phyloP scores from a whole-genome alignment of 2,797 vertebrate species.

The Schizopygopsis malacanthus region DNA sequence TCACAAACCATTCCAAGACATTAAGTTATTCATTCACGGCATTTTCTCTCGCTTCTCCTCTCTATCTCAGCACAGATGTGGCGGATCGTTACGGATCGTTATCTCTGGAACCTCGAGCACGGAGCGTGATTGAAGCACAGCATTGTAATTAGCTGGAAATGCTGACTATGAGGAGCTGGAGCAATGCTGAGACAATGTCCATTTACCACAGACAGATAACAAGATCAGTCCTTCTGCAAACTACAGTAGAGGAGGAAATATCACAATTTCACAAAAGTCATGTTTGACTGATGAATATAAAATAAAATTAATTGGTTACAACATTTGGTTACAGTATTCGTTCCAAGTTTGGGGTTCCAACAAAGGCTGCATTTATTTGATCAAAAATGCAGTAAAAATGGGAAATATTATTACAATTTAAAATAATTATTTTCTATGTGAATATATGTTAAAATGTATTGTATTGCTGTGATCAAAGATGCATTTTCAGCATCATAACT shows the following conservation, averaged over 20 bases:
- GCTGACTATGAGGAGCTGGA: constrained; percentile 60
- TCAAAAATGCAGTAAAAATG: not conserved
- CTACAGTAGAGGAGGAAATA: constrained; percentile 27
- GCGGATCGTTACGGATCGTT: constrained; percentile 64
- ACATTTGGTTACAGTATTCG: not conserved
- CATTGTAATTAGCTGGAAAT: constrained; percentile 68
- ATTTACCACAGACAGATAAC: constrained; percentile 51
- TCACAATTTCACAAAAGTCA: not conserved
- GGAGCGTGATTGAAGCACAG: constrained; percentile 60
- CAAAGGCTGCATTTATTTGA: not conserved
- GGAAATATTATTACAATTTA: not conserved
- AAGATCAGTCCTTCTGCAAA: constrained; percentile 4
- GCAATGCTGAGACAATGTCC: constrained; percentile 28
- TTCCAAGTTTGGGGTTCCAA: not conserved
- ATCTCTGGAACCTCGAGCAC: constrained; percentile 57
- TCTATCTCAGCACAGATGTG: constrained; percentile 65
- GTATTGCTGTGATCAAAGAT: not conserved
- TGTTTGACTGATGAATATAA: not conserved
- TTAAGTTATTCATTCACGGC: constrained; percentile 22
- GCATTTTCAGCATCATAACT: not conserved
- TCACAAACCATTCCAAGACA: not conserved
- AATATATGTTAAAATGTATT: not conserved
- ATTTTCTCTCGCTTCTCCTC: constrained; percentile 49
- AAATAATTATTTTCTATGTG: not conserved
- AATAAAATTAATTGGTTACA: not conserved